Evolutionary conservation across 1,140 invertebrate genomes (phyloP).

Genomic region (Hormaphis cornu): DNA sequence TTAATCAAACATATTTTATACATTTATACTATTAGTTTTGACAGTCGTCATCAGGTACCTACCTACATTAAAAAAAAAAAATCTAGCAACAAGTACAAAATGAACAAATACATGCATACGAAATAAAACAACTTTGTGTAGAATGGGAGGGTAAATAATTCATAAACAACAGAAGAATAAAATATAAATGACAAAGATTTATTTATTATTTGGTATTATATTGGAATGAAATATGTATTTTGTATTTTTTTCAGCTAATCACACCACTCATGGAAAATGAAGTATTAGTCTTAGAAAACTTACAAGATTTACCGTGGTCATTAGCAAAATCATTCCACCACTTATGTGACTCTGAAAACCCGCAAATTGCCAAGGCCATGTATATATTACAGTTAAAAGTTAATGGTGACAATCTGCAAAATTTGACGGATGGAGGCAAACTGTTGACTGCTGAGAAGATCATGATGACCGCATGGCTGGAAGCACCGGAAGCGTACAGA

Average conservation of each 20-base stretch:
- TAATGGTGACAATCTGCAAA: not conserved
- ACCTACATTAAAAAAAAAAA: no score
- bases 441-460: not conserved
- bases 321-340: not conserved
- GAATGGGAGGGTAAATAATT: no score
- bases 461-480: not conserved
- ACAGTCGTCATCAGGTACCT: no score
- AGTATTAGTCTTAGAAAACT: conserved; percentile 6
- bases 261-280: not conserved
- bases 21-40: no score
- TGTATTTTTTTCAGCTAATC: not conserved
- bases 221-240: no score
- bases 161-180: no score
- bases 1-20: no score
- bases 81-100: no score
- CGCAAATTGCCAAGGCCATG: not conserved
- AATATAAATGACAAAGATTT: no score
- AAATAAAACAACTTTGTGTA: no score
- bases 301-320: conserved; percentile 10
- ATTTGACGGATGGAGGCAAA: not conserved
- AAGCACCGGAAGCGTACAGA: not conserved
- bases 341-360: not conserved
- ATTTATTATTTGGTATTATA: no score
- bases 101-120: no score
- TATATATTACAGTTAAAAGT: not conserved